These are phyloP conservation scores for Pongo pygmaeus DNA, from an alignment of 2,113 vertebrate species.

Conservation along the genomic window DNA sequence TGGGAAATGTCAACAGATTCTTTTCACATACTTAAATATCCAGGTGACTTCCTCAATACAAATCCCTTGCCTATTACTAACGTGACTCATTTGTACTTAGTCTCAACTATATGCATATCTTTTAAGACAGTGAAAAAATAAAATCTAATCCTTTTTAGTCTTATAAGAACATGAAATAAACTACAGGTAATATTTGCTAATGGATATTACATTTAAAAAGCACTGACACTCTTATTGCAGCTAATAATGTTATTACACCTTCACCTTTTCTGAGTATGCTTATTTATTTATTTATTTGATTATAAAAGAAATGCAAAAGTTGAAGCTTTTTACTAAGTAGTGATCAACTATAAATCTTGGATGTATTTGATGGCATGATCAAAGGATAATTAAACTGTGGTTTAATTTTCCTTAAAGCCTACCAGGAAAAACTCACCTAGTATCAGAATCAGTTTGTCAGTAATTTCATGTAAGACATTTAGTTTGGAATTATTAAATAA, in stretches of 20 bases:
- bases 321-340: conserved; percentile 35
- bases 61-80: background rate
- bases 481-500: conserved; percentile 41
- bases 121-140: conserved; percentile 59
- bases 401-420: conserved; percentile 39
- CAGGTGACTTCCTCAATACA: conserved; percentile 54
- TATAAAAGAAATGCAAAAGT: background rate
- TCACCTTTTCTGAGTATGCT: background rate
- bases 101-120: conserved; percentile 39
- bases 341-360: background rate
- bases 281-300: conserved; percentile 5
- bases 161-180: background rate
- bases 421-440: conserved; percentile 10
- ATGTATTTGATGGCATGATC: background rate
- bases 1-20: conserved; percentile 56
- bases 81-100: conserved; percentile 39
- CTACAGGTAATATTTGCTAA: background rate
- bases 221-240: background rate
- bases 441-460: conserved; percentile 43
- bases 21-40: conserved; percentile 45
- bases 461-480: conserved; percentile 48
- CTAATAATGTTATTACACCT: background rate
- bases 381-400: background rate
- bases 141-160: background rate
- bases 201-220: background rate